Conservation (phyloP, 2,888 invertebrate species). For the Apamea epomidion region DNA sequence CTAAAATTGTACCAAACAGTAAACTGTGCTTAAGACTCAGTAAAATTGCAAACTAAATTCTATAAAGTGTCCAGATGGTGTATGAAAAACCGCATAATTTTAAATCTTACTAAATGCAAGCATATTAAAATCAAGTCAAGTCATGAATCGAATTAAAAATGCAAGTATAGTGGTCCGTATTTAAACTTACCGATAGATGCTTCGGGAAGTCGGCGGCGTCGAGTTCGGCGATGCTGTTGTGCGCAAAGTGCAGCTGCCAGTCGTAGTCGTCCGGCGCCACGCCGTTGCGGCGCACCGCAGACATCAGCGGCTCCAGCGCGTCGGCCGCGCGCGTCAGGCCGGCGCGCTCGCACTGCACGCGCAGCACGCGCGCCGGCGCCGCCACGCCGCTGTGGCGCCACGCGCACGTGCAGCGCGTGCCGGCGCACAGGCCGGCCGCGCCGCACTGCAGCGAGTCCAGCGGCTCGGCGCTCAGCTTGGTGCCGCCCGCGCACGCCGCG, state of each 20-base stretch:
- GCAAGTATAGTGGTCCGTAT: not conserved
- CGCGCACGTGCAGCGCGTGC: constrained; percentile 5
- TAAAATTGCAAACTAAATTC: too few relatives aligned
- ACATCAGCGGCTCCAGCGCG: not conserved
- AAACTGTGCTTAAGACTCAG: too few relatives aligned
- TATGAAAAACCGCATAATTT: too few relatives aligned
- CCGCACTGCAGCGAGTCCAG: not conserved
- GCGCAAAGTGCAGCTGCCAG: constrained; percentile 50
- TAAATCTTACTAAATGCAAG: too few relatives aligned
- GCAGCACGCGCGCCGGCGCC: not conserved
- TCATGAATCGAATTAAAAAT: too few relatives aligned
- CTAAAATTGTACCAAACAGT: too few relatives aligned
- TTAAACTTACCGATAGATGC: constrained; percentile 37
- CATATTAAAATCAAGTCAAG: too few relatives aligned
- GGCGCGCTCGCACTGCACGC: constrained; percentile 11
- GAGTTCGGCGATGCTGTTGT: constrained; percentile 47
- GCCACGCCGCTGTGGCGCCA: not conserved
- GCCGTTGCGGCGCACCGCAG: not conserved
- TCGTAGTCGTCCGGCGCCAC: not conserved
- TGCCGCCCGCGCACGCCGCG: not conserved
- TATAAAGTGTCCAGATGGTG: too few relatives aligned
- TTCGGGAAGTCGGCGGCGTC: constrained; percentile 43
- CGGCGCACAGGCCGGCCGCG: constrained; percentile 22
- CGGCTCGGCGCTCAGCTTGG: not conserved
- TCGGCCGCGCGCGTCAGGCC: not conserved